Evolutionary conservation across 2,888 invertebrate species (phyloP).

Genomic region (Andrena bicolor): DNA sequence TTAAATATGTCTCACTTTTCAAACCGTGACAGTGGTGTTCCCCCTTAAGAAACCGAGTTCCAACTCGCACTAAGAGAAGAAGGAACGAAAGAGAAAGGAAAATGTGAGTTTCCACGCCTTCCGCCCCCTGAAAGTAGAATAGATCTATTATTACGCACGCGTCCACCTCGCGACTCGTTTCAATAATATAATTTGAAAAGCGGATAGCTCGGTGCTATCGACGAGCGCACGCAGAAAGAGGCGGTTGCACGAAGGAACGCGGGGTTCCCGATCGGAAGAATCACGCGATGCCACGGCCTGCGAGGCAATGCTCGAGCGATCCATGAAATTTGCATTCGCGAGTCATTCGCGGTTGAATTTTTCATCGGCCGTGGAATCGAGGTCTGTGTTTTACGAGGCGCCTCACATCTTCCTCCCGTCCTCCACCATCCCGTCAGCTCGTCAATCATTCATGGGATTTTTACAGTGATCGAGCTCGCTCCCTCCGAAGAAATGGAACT

Average conservation of each 20-base stretch:
- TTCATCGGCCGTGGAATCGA: constrained; percentile 67
- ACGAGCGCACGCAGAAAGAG: not conserved
- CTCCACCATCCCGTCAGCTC: constrained; percentile 41
- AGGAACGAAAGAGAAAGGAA: not conserved
- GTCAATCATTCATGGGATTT: constrained; percentile 74
- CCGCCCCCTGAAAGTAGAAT: too few species aligned
- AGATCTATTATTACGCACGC: not conserved
- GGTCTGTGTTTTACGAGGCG: constrained; percentile 43
- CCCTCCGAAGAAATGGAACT: constrained; percentile 21
- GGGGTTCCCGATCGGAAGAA: constrained; percentile 29
- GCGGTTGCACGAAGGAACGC: constrained; percentile 40
- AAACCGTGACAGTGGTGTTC: not conserved
- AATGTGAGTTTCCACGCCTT: not conserved
- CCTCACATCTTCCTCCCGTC: constrained; percentile 54
- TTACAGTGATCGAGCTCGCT: constrained; percentile 65
- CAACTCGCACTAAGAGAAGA: not conserved
- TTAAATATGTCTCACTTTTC: too few species aligned
- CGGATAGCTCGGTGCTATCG: not conserved
- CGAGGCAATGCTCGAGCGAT: constrained; percentile 21
- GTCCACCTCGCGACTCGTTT: not conserved
- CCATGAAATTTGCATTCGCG: constrained; percentile 66
- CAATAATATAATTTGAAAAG: constrained; percentile 3
- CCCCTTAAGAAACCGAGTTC: not conserved
- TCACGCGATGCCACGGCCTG: constrained; percentile 58
- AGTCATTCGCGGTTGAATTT: constrained; percentile 74